Conservation (phyloP, 2,113 vertebrate species). For the Brachyhypopomus gauderio region DNA sequence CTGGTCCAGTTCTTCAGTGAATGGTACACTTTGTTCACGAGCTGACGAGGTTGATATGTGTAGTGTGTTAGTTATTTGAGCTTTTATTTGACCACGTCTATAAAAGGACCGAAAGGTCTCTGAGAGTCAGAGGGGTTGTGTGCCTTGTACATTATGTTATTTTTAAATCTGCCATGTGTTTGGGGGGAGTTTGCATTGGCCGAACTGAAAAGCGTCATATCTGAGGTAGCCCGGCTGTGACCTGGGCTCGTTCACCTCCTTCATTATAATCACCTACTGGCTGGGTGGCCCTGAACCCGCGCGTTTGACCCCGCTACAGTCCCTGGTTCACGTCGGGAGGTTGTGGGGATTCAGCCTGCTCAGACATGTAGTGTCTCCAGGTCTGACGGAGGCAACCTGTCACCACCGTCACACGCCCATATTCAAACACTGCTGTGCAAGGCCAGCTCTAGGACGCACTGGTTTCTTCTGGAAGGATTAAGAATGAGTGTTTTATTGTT, state of each 20-base stretch:
- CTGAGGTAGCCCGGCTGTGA: not conserved
- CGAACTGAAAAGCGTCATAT: not conserved
- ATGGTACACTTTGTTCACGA: not conserved
- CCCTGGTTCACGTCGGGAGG: not conserved
- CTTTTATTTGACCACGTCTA: not conserved
- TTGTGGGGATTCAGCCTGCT: slow-evolving; percentile 22
- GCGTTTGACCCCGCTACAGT: slow-evolving; percentile 21
- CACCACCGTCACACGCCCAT: slow-evolving; percentile 13
- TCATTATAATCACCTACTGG: not conserved
- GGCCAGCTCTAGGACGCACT: not conserved
- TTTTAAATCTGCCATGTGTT: not conserved
- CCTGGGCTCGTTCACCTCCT: not conserved
- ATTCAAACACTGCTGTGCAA: slow-evolving; percentile 7
- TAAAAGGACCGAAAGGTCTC: not conserved
- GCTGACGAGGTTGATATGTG: not conserved
- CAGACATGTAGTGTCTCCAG: slow-evolving; percentile 25
- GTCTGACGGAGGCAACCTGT: slow-evolving; percentile 37
- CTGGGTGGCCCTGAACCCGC: not conserved
- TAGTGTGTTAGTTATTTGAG: not conserved
- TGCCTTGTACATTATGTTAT: not conserved
- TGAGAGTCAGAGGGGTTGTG: not conserved
- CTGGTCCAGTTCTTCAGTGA: not conserved
- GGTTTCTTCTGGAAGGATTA: not conserved
- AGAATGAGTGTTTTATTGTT: not conserved
- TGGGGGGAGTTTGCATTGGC: not conserved